Evolutionary conservation across 2,888 invertebrate species (phyloP), one percentile per base, ranked within the genome.

Genomic region (Drymonia ruficornis): DNA sequence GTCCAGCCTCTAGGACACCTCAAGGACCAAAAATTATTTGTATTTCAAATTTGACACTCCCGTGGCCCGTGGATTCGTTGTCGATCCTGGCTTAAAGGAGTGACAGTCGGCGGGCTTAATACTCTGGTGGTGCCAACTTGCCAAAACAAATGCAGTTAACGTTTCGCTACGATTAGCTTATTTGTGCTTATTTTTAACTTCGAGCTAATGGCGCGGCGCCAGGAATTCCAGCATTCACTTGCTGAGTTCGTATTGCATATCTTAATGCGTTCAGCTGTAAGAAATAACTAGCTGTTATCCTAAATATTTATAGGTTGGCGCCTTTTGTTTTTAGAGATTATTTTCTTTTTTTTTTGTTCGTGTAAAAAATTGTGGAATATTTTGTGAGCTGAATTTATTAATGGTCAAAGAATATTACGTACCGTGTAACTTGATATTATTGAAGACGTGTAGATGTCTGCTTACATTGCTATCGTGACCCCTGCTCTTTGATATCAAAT

Each of bases 201-300:
- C 43, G 43, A 12, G 19, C 19, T 12, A 43, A 43, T 43, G 43
- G 43, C 43, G 43, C 43, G 43, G 43, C 43, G 43, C 43, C 43
- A 43, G 23, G 43, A 43, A 43, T 19, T 43, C 3, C 43, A 43
- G 19, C 43, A 43, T 19, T 43, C 19, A 43, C 43, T 43, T 43
- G 43, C 16, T 16, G 16, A 16, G 40, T 40, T 40, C 16, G 11
- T 16, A 16, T n/a, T n/a, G n/a, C n/a, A n/a, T n/a, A 36, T 40
- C 40, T 40, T 40, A 40, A 15, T 40, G 40, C 11, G 16, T 40
- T 15, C 16, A 40, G 13, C 7, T 16, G 40, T 16, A 1, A 8
- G 40, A 40, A 40, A 40, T 40, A 40, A 16, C 16, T 1, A 16
- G 40, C 16, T 40, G 16, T 16, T 40, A 16, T 40, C 16, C n/a